Base-by-base conservation (phyloP, 2,888 invertebrate genomes). In the Muschampia plurimacula region DNA sequence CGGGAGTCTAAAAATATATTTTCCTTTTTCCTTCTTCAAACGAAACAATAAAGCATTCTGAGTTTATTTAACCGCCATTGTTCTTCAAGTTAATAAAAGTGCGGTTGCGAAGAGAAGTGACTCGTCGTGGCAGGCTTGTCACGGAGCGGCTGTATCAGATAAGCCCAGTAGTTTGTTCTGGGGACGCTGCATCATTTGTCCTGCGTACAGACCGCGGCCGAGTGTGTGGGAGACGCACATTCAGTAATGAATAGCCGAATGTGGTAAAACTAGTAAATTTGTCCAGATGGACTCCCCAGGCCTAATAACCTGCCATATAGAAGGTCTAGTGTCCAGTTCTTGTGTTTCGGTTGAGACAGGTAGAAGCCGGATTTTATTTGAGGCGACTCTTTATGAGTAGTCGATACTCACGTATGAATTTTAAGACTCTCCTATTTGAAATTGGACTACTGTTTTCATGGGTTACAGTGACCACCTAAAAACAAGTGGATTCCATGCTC, bases 131-230 rank as follows among this genome's bases (percentile, higher is more conserved):
- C 81, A 83, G 84, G 82, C 78, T 82, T 85, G 92, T 92, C 93
- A 93, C 91, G 93, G 89, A 82, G 85, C 81, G 84, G 81, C 84
- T 90, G 90, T 86, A 92, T 92, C 93, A 86, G 93, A 93, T 93
- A 93, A 92, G 85, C 85, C 87, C 86, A 84, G 91, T 89, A 91
- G 91, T 92, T 93, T 91, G 92, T 92, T 86, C 89, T 84, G 82
- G 80, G 85, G 86, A 87, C 85, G 84, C 84, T 80, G 84, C 82
- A 88, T 88, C 90, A 90, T 91, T 90, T 90, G 89, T 92, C 89
- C 88, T 84, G 82, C 82, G 83, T 83, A 84, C 82, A 81, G 81
- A 83, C 81, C 80, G 81, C 77, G 52, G 22, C 83, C 89, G 92
- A 90, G 89, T 84, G 89, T 85, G 93, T 92, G 83, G 93, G 92